Percentiles rank a stretch among this genome's conserved stretches.
Conservation (phyloP, 2,888 invertebrate species). For the Rhagonycha lutea region DNA sequence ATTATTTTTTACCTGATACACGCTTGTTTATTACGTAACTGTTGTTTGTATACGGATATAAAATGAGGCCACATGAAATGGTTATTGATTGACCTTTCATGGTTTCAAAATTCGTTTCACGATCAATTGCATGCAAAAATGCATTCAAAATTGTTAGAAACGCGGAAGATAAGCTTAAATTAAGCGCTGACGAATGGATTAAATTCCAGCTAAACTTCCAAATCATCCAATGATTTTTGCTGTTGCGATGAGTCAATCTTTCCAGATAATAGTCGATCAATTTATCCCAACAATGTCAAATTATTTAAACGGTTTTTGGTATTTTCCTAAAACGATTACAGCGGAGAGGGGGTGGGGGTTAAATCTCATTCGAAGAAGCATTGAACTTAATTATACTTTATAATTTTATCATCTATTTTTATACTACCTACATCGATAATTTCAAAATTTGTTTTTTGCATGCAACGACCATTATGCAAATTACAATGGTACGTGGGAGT, state of each 20-base stretch:
- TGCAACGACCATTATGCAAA: neutral
- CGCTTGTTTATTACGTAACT: neutral
- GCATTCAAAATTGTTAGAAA: neutral
- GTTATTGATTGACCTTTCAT: conserved; percentile 5
- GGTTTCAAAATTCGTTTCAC: neutral
- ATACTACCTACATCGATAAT: neutral
- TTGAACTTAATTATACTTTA: neutral
- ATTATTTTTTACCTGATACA: neutral
- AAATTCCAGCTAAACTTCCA: too few species aligned
- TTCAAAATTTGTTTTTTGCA: neutral
- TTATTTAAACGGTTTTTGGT: neutral
- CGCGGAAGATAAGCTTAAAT: neutral
- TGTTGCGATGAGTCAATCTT: neutral
- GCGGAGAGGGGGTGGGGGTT: neutral
- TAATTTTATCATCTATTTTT: neutral
- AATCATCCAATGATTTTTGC: too few species aligned
- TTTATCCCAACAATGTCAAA: neutral
- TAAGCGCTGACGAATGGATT: neutral
- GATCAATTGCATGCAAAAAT: neutral
- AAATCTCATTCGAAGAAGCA: neutral
- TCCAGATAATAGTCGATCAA: neutral
- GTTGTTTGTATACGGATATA: conserved; percentile 11
- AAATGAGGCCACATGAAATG: neutral
- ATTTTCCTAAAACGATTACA: neutral
- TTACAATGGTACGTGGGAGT: neutral